phyloP scores from a whole-genome alignment of 1,140 invertebrate species.

The Drepana arcuata region DNA sequence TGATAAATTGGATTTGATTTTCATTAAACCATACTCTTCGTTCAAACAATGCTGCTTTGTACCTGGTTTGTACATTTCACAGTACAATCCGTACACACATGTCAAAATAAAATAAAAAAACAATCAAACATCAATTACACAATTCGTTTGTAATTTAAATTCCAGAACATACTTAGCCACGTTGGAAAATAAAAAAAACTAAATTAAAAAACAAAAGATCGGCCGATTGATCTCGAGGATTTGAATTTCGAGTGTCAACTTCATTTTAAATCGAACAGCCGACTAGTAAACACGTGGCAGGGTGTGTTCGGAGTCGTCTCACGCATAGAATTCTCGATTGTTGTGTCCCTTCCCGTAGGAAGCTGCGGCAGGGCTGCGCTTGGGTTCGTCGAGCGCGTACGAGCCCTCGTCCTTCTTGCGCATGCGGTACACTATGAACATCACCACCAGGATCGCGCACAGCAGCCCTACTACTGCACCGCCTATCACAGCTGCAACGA shows the following conservation, averaged over 20 bases:
- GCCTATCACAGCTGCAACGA: constrained; percentile 94
- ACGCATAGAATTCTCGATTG: constrained; percentile 96
- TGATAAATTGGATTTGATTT: constrained; percentile 33
- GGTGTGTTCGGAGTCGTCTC: constrained; percentile 74
- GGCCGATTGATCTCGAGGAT: neutral
- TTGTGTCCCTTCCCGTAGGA: constrained; percentile 91
- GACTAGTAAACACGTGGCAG: constrained; percentile 58
- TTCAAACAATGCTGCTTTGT: constrained; percentile 31
- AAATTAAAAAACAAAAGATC: neutral
- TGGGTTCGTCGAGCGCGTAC: constrained; percentile 97
- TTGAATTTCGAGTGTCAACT: neutral
- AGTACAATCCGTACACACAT: constrained; percentile 53
- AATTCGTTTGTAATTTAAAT: constrained; percentile 19
- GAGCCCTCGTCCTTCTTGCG: constrained; percentile 99
- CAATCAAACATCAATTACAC: constrained; percentile 24
- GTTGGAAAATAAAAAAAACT: constrained; percentile 20
- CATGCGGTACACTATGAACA: constrained; percentile 99
- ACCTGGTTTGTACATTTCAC: constrained; percentile 41
- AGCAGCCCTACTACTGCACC: constrained; percentile 97
- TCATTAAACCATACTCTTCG: constrained; percentile 18
- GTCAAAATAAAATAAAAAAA: constrained; percentile 27
- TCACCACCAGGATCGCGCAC: constrained; percentile 97
- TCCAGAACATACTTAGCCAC: constrained; percentile 61
- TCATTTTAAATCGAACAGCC: constrained; percentile 2
- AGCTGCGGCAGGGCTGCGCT: constrained; percentile 91